Conservation (phyloP, 1,140 invertebrate genomes). For the Sinella curviseta region DNA sequence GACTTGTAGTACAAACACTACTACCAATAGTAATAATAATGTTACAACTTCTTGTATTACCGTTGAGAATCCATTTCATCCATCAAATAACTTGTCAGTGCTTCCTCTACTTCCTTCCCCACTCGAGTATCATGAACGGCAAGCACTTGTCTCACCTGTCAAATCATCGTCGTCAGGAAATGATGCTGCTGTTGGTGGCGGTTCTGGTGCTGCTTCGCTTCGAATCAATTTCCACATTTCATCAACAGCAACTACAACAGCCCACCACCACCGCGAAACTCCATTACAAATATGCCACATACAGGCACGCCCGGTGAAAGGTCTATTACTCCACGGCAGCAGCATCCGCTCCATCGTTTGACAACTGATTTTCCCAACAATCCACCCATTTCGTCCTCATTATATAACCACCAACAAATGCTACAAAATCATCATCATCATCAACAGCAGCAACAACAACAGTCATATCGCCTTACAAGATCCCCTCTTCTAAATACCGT, state of each 20-base stretch:
- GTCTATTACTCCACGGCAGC: background rate
- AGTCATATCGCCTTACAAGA: background rate
- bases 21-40: background rate
- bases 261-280: background rate
- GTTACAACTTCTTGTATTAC: background rate
- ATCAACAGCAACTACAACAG: background rate
- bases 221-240: background rate
- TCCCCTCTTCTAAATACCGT: conserved; percentile 16
- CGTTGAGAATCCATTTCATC: conserved; percentile 8
- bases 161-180: background rate
- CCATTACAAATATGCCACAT: conserved; percentile 15
- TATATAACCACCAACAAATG: background rate
- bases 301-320: background rate
- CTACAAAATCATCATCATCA: background rate
- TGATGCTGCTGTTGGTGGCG: background rate
- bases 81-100: conserved; percentile 18
- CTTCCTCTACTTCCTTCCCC: background rate
- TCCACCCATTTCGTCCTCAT: background rate
- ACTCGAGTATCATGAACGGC: background rate
- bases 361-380: background rate
- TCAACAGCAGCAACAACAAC: background rate
- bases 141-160: conserved; percentile 14
- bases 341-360: background rate
- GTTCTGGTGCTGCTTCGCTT: background rate
- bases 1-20: background rate